phyloP scores from a whole-genome alignment of 2,888 invertebrate species.

The Pseudolycoriella hygida region DNA sequence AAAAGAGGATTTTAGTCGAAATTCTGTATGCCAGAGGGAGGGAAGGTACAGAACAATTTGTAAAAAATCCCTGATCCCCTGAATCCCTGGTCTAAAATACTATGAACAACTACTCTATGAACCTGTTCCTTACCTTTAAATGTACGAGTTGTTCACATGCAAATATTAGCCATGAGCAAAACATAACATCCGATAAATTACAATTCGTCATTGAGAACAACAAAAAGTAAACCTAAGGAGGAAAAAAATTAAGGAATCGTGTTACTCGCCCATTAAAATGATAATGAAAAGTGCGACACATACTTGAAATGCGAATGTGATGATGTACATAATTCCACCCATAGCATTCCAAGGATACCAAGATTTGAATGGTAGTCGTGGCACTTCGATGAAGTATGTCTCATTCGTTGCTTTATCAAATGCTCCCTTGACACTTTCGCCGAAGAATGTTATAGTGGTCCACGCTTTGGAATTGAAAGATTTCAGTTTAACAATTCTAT shows the following conservation, averaged over 20 bases:
- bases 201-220: slow-evolving; percentile 42
- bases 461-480: slow-evolving; percentile 34
- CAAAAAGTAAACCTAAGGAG: slow-evolving; percentile 42
- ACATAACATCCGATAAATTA: slow-evolving; percentile 52
- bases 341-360: slow-evolving; percentile 67
- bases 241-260: not conserved
- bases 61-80: no score
- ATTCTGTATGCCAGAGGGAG: no score
- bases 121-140: slow-evolving; percentile 41
- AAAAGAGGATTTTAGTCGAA: no score
- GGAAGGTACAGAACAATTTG: no score
- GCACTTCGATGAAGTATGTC: slow-evolving; percentile 46
- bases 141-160: slow-evolving; percentile 76
- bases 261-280: no score
- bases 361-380: slow-evolving; percentile 53
- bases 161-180: slow-evolving; percentile 71
- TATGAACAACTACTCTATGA: no score
- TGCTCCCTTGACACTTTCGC: slow-evolving; percentile 50
- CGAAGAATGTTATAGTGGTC: slow-evolving; percentile 65
- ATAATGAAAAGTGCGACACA: no score
- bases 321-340: slow-evolving; percentile 22
- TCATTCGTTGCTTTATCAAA: slow-evolving; percentile 55
- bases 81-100: no score
- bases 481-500: no score
- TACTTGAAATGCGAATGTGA: no score